Base-by-base conservation (phyloP, 2,888 invertebrate genomes). In the Eilema griseolum region DNA sequence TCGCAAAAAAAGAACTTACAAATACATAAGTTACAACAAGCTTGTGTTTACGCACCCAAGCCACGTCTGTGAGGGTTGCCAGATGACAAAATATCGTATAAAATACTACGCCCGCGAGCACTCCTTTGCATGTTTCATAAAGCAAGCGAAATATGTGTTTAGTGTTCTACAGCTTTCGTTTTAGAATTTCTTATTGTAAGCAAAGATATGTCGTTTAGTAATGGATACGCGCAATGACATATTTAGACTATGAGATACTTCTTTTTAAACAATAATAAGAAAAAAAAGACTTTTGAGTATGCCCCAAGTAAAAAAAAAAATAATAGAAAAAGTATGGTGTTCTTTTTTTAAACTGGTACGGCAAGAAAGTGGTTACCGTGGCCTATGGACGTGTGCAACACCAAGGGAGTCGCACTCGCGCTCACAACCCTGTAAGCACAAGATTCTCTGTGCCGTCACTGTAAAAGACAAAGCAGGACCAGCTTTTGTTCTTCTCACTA, bases 61-160 rank as follows among this genome's bases (percentile, higher is more conserved):
- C 85, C 92, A 91, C 92, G 92, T 91, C 76, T 87, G 78, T 79
- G 81, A 85, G 87, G 86, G 86, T 87, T 87, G 88, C 85, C 88
- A 89, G 89, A 92, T 91, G 92, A 91, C 92, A 92, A 92, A 92
- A 91, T 87, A 86, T 89, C 88, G 86, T 86, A 89, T 91, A 89
- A 92, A 91, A 91, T 90, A 91, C 90, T 87, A 86, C 82, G 78
- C 81, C 85, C 82, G 86, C 88, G 85, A 67, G 81, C 82, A 77
- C 41, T 80, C 83, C 72, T 86, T 82, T 92, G 91, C 89, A 92
- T 92, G 82, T 90, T 92, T 91, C 87, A 92, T 91, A 85, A 75
- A 83, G 84, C 83, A 83, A 81, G 82, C 85, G 87, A 90, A 88
- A 89, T 90, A 89, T 90, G 86, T 90, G 88, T 89, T 90, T 90